Conservation (phyloP, 2,113 vertebrate species). For the Anhinga anhinga region DNA sequence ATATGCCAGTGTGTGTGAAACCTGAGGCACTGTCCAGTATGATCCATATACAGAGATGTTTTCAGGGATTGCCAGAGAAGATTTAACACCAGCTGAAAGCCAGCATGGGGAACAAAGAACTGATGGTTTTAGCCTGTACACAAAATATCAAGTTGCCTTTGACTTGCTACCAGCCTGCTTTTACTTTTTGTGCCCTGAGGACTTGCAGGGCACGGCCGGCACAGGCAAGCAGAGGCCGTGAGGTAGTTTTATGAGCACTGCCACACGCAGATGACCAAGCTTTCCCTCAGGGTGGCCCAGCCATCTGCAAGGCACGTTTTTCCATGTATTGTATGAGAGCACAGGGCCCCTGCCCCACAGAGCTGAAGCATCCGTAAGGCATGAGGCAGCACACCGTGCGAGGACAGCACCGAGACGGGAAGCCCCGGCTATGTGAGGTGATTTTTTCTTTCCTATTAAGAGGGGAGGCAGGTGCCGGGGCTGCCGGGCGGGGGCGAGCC, state of each 20-base stretch:
- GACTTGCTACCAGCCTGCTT: neutral
- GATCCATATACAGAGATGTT: fast-evolving
- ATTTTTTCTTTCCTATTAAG: no score
- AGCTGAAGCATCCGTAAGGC: no score
- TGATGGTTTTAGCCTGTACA: no score
- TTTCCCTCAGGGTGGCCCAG: no score
- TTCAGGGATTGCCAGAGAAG: neutral
- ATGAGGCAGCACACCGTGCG: fast-evolving
- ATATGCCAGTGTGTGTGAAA: neutral
- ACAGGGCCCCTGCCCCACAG: neutral
- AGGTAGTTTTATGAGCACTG: neutral
- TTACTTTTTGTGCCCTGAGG: neutral
- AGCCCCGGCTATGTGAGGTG: fast-evolving
- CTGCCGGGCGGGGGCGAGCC: fast-evolving
- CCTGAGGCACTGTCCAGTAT: neutral
- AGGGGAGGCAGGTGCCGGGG: fast-evolving
- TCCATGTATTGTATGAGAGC: fast-evolving
- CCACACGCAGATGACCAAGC: fast-evolving
- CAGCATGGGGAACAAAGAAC: fast-evolving
- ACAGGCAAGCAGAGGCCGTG: neutral
- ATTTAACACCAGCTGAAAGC: neutral
- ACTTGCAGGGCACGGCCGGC: fast-evolving
- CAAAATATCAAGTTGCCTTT: neutral
- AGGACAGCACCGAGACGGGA: neutral
- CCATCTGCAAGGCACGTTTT: neutral